These are phyloP conservation scores for Oscheius sp. DNA, from an alignment of 2,888 invertebrate species.

Conservation along the genomic window DNA sequence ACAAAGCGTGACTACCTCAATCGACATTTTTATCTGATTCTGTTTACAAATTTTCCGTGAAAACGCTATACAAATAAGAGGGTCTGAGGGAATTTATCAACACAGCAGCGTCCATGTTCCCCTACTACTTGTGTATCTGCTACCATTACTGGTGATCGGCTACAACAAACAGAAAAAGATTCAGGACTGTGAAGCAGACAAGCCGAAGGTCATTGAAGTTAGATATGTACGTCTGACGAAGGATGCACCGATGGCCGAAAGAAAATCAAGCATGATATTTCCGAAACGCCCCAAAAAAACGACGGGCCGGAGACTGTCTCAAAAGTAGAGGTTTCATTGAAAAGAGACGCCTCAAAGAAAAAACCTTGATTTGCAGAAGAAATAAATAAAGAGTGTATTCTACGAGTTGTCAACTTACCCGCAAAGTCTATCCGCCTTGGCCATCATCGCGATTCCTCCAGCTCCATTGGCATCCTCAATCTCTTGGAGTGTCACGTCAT, in stretches of 20 bases:
- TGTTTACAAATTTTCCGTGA: no score
- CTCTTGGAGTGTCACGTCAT: constrained; percentile 68
- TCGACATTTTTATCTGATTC: no score
- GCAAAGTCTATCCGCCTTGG: constrained; percentile 71
- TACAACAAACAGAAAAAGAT: neutral
- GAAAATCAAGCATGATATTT: no score
- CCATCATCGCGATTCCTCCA: constrained; percentile 56
- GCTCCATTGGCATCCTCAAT: constrained; percentile 70
- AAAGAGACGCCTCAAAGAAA: no score
- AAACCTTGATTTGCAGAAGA: neutral
- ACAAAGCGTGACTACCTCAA: no score
- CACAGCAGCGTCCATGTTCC: no score
- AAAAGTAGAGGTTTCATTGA: no score
- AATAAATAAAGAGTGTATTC: neutral
- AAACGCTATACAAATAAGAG: no score
- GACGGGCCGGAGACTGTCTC: neutral
- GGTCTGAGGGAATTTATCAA: no score
- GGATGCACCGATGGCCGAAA: no score
- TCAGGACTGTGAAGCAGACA: neutral
- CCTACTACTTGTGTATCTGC: no score
- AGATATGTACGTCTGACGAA: no score
- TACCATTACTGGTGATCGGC: neutral
- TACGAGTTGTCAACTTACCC: constrained; percentile 50
- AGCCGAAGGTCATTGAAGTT: neutral
- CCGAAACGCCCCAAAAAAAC: constrained; percentile 9